Evolutionary conservation across 2,888 invertebrate genomes (phyloP).

Genomic region (Hetaerina titia): DNA sequence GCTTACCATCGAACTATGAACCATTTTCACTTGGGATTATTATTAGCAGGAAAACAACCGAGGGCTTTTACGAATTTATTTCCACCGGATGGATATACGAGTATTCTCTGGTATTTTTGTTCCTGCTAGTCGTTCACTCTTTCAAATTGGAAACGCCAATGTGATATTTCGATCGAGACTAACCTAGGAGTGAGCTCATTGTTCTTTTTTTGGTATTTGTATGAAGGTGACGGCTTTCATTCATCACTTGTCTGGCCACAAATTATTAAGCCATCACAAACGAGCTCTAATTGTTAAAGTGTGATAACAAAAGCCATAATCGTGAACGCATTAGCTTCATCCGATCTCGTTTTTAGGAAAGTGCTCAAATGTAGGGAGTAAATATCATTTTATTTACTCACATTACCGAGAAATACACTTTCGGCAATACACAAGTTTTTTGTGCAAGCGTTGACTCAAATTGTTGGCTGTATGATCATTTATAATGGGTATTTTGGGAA

Average conservation of each 20-base stretch:
- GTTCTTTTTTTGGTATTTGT: not conserved
- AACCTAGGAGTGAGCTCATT: not conserved
- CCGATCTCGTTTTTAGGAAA: conserved; percentile 7
- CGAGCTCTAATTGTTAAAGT: conserved; percentile 40
- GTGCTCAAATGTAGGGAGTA: not conserved
- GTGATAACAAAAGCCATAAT: conserved; percentile 34
- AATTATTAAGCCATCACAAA: conserved; percentile 43
- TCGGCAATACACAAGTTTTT: not conserved
- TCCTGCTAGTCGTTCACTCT: not conserved
- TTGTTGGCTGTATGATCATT: not conserved
- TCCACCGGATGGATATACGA: too few relatives aligned
- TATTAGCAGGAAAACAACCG: too few relatives aligned
- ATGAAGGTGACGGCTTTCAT: not conserved
- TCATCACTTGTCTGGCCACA: not conserved
- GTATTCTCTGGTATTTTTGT: too few relatives aligned
- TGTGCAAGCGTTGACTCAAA: not conserved
- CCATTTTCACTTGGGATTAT: too few relatives aligned
- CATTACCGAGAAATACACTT: not conserved
- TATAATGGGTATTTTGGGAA: not conserved
- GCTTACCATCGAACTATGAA: too few relatives aligned
- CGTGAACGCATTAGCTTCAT: conserved; percentile 37
- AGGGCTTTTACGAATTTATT: too few relatives aligned
- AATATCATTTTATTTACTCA: conserved; percentile 32
- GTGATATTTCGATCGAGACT: not conserved
- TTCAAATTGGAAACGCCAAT: not conserved